phyloP scores from a whole-genome alignment of 2,888 invertebrate genomes.

The Merodon equestris region DNA sequence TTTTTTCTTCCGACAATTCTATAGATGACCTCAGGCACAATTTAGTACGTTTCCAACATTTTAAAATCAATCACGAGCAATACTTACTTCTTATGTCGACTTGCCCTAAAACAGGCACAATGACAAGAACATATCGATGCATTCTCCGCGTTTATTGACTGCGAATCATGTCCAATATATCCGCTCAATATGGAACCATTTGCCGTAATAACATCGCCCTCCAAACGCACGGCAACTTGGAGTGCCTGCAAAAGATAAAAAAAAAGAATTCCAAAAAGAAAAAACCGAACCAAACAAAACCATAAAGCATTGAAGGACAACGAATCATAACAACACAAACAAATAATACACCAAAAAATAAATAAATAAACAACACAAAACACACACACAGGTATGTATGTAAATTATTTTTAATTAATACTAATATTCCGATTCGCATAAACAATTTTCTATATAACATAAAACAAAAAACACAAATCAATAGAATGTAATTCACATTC shows the following conservation, averaged over 20 bases:
- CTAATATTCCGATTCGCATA: constrained; percentile 52
- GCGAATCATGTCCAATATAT: constrained; percentile 78
- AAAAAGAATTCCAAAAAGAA: constrained; percentile 35
- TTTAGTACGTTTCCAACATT: too few species aligned
- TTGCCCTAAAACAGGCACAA: constrained; percentile 79
- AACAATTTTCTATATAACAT: constrained; percentile 49
- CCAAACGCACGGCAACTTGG: constrained; percentile 95
- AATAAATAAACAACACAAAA: constrained; percentile 28
- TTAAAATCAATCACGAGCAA: background rate
- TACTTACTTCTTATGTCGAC: constrained; percentile 78
- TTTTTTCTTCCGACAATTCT: too few species aligned
- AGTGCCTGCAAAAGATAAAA: constrained; percentile 84
- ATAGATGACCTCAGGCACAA: too few species aligned
- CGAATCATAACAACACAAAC: constrained; percentile 45
- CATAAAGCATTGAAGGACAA: constrained; percentile 59
- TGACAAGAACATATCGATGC: constrained; percentile 79
- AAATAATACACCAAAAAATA: constrained; percentile 24
- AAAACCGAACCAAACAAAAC: constrained; percentile 60
- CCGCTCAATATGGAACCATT: constrained; percentile 94
- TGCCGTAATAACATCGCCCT: constrained; percentile 98
- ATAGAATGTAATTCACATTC: constrained; percentile 73
- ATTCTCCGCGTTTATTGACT: constrained; percentile 77
- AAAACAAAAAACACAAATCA: constrained; percentile 36
- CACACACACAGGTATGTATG: constrained; percentile 48
- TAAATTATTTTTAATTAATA: constrained; percentile 48